phyloP scores from a whole-genome alignment of 2,797 vertebrate species.

The Uromys caudimaculatus region DNA sequence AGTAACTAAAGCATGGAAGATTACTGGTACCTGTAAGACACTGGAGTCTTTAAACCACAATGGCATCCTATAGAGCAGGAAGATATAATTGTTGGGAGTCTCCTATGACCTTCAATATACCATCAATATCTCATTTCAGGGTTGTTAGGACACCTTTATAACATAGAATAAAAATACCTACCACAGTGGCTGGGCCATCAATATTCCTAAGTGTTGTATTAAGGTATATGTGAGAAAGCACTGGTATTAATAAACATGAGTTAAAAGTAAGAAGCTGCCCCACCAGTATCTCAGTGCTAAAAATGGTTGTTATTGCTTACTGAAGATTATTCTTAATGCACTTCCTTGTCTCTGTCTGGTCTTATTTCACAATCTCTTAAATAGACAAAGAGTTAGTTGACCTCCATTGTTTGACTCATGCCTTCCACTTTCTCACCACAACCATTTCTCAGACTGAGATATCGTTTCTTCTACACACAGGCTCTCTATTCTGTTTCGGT shows the following conservation, averaged over 20 bases:
- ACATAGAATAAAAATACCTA: background rate
- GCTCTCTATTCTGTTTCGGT: background rate
- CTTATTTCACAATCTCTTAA: background rate
- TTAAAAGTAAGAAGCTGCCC: background rate
- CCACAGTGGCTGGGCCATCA: background rate
- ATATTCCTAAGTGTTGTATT: background rate
- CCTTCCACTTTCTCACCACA: background rate
- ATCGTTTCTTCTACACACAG: background rate
- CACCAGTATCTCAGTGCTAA: background rate
- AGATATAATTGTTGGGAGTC: background rate
- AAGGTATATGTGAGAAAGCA: rapidly evolving
- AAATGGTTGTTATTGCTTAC: background rate
- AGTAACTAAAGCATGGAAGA: background rate
- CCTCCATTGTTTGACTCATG: background rate
- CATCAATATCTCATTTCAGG: background rate
- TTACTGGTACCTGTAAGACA: background rate
- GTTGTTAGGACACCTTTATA: background rate
- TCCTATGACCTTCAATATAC: background rate
- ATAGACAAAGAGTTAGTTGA: background rate
- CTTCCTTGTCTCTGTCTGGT: background rate
- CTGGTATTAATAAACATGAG: background rate
- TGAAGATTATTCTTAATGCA: background rate
- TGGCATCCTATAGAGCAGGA: background rate
- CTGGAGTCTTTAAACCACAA: background rate
- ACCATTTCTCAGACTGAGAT: background rate